Percentiles rank a stretch among this genome's conserved stretches.
Evolutionary conservation across 2,888 invertebrate genomes (phyloP).

Genomic region (Subacronicta megacephala): DNA sequence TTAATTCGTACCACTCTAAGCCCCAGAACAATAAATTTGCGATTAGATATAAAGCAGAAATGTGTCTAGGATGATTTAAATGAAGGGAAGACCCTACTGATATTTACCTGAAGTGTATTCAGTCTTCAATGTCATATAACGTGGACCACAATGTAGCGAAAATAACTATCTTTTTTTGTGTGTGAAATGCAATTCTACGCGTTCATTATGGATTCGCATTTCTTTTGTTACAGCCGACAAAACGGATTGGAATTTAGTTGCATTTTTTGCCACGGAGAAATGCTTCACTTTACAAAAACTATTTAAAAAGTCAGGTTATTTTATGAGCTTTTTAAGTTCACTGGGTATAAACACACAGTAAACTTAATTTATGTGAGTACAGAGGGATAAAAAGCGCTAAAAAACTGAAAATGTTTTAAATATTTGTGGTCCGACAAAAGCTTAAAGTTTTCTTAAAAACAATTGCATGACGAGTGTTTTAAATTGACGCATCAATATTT

Average conservation of each 20-base stretch:
- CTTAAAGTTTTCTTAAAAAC: slow-evolving; percentile 8
- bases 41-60: slow-evolving; percentile 85
- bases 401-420: slow-evolving; percentile 14
- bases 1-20: slow-evolving; percentile 82
- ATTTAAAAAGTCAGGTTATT: slow-evolving; percentile 30
- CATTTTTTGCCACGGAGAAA: slow-evolving; percentile 55
- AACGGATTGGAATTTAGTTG: slow-evolving; percentile 63
- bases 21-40: slow-evolving; percentile 86
- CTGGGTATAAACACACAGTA: slow-evolving; percentile 28
- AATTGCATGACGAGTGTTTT: slow-evolving; percentile 1
- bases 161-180: slow-evolving; percentile 72
- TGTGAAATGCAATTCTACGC: slow-evolving; percentile 81
- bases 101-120: slow-evolving; percentile 85
- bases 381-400: slow-evolving; percentile 13
- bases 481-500: slow-evolving; percentile 2
- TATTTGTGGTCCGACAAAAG: slow-evolving; percentile 9
- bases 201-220: slow-evolving; percentile 71
- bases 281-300: slow-evolving; percentile 46
- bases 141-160: slow-evolving; percentile 82
- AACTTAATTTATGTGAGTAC: slow-evolving; percentile 19
- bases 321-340: slow-evolving; percentile 35
- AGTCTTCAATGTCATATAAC: slow-evolving; percentile 78
- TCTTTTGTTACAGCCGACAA: slow-evolving; percentile 77
- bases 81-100: slow-evolving; percentile 73
- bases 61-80: slow-evolving; percentile 82